Conservation (phyloP, 2,113 vertebrate genomes). For the Equus przewalskii region DNA sequence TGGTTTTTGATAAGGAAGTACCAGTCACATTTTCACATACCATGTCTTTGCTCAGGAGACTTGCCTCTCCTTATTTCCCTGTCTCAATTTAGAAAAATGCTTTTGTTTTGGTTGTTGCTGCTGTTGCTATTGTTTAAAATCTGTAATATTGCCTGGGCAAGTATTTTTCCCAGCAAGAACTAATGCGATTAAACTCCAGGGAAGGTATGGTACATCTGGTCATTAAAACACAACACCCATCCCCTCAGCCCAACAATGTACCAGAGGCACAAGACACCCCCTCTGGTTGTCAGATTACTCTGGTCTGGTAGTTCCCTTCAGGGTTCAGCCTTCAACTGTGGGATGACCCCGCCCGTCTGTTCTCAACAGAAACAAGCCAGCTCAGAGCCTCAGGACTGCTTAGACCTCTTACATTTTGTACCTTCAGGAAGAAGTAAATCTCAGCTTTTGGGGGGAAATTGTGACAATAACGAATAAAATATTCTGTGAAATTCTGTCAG, state of each 20-base stretch:
- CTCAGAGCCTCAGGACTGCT: neutral
- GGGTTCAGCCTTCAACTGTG: neutral
- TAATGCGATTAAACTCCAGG: neutral
- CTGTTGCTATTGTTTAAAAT: neutral
- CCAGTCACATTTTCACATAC: neutral
- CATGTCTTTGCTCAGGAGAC: neutral
- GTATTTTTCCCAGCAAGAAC: neutral
- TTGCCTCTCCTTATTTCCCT: neutral
- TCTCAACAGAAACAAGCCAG: neutral
- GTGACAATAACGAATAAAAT: neutral
- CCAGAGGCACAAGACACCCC: neutral
- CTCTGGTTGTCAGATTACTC: neutral
- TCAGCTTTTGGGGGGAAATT: neutral
- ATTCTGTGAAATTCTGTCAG: neutral
- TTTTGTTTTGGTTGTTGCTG: neutral
- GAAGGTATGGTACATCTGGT: neutral
- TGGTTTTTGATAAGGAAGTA: neutral
- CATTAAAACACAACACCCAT: neutral
- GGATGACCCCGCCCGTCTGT: neutral
- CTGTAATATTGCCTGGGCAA: neutral
- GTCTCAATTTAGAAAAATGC: neutral
- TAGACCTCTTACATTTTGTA: neutral
- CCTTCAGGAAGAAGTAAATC: neutral
- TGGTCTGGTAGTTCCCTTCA: no score
- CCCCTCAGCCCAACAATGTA: neutral